A percentile compares a stretch with the other conserved stretches of the same genome.
These are phyloP conservation scores for Mormyrus proboscirostris DNA, from an alignment of 2,797 vertebrate genomes.

Conservation along the genomic window DNA sequence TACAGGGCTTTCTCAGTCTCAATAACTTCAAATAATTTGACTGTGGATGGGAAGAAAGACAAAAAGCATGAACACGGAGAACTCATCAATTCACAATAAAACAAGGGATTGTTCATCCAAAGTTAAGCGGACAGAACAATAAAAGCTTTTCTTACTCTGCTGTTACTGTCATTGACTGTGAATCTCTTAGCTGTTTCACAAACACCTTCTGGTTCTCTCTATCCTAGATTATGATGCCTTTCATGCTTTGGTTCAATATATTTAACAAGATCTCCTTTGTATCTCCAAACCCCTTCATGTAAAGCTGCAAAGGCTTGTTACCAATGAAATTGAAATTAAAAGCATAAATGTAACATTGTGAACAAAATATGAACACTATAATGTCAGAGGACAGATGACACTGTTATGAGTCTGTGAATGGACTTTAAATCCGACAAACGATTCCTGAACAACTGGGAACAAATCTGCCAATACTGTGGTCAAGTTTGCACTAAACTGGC, in stretches of 20 bases:
- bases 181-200: not conserved
- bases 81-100: not conserved
- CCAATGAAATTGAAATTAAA: not conserved
- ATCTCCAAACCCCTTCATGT: not conserved
- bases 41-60: slow-evolving; percentile 42
- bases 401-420: not conserved
- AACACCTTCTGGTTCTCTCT: not conserved
- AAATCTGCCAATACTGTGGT: not conserved
- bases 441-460: not conserved
- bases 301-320: not conserved
- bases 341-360: not conserved
- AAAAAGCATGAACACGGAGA: not conserved
- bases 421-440: not conserved
- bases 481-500: not conserved
- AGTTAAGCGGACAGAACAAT: not conserved
- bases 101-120: not conserved
- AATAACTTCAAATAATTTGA: slow-evolving; percentile 83
- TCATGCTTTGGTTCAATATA: not conserved
- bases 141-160: not conserved
- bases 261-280: not conserved
- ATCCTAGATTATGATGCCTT: not conserved
- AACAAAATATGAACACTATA: not conserved
- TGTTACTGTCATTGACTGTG: not conserved
- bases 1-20: slow-evolving; percentile 82
- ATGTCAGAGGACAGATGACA: no score